These are phyloP conservation scores for Cartodere bifasciata DNA, from an alignment of 2,888 invertebrate genomes.

Conservation along the genomic window DNA sequence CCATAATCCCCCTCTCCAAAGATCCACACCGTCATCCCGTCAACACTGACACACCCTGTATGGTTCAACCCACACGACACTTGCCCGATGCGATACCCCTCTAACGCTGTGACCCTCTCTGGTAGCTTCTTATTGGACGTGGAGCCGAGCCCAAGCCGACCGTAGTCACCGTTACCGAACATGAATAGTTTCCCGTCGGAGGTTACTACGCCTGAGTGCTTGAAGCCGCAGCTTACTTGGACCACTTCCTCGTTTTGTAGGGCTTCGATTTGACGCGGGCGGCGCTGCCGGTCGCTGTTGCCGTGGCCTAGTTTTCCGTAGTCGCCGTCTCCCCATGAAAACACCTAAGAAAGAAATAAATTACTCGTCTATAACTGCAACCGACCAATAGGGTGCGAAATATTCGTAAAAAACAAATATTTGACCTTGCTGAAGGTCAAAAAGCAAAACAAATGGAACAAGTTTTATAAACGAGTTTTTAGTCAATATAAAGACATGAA, in stretches of 20 bases:
- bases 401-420: too few species aligned
- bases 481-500: too few species aligned
- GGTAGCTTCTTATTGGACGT: constrained; percentile 49
- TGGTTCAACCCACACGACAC: constrained; percentile 53
- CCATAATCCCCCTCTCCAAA: constrained; percentile 56
- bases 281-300: constrained; percentile 47
- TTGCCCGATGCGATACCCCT: constrained; percentile 38
- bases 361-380: too few species aligned
- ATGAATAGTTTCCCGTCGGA: constrained; percentile 49
- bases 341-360: too few species aligned
- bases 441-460: too few species aligned
- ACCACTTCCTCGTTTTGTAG: constrained; percentile 45
- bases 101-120: constrained; percentile 40
- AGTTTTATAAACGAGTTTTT: too few species aligned
- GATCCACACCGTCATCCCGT: constrained; percentile 46
- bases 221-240: constrained; percentile 46
- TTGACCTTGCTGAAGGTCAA: too few species aligned
- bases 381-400: too few species aligned
- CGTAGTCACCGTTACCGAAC: constrained; percentile 54
- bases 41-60: constrained; percentile 45
- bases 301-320: constrained; percentile 55
- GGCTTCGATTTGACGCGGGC: constrained; percentile 49
- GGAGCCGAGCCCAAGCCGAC: constrained; percentile 44
- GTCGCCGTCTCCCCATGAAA: constrained; percentile 55
- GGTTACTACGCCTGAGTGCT: constrained; percentile 51